phyloP scores from a whole-genome alignment of 2,113 vertebrate species.

The Diadophis punctatus region DNA sequence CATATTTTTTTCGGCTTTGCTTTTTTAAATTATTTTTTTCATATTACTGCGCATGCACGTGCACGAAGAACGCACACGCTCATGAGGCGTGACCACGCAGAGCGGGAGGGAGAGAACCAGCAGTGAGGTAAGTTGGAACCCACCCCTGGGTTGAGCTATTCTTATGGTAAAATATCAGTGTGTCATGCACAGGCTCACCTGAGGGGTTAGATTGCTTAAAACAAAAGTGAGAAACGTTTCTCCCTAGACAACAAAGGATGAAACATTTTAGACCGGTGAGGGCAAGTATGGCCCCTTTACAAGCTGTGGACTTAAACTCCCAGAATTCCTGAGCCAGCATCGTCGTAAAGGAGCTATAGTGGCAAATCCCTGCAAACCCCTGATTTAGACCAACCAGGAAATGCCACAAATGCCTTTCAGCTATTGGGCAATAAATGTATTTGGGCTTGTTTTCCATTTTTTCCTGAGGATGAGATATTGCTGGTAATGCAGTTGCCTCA shows the following conservation, averaged over 20 bases:
- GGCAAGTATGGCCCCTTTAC: neutral
- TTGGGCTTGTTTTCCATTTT: neutral
- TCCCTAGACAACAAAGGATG: neutral
- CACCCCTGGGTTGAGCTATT: neutral
- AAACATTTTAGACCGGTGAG: neutral
- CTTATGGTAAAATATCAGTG: neutral
- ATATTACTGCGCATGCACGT: too few relatives aligned
- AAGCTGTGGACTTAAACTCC: neutral
- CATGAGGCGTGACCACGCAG: too few relatives aligned
- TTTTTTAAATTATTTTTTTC: too few relatives aligned
- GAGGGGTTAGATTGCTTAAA: neutral
- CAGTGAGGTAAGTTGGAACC: too few relatives aligned
- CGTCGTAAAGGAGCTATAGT: neutral
- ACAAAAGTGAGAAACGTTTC: neutral
- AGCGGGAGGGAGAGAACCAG: too few relatives aligned
- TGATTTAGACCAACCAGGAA: neutral
- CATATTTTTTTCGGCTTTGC: too few relatives aligned
- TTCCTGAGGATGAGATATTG: neutral
- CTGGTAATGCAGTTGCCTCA: neutral
- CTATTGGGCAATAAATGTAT: neutral
- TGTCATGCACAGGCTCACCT: neutral
- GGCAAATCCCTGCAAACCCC: neutral
- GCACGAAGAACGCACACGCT: too few relatives aligned
- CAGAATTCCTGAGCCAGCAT: neutral
- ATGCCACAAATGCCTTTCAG: neutral